Conservation (phyloP, 2,888 invertebrate genomes). For the Alcis repandata region DNA sequence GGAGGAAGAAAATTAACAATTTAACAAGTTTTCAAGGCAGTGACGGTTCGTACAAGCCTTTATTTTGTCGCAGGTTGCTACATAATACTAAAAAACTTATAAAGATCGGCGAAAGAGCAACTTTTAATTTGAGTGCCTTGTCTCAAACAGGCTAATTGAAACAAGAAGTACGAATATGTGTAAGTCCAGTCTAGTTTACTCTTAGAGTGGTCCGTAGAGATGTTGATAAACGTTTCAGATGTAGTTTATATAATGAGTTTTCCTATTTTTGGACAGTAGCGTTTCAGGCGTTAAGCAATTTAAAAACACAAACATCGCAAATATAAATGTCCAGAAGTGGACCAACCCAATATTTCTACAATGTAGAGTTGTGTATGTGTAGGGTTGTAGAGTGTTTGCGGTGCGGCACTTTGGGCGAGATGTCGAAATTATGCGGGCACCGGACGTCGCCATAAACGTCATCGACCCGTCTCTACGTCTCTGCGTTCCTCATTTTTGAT, state of each 20-base stretch:
- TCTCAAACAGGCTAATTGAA: no score
- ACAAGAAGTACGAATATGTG: no score
- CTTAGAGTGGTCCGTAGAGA: no score
- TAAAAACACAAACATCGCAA: background rate
- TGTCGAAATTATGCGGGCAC: slow-evolving; percentile 37
- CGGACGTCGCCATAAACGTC: slow-evolving; percentile 32
- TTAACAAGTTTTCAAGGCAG: slow-evolving; percentile 6
- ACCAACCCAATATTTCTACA: slow-evolving; percentile 4
- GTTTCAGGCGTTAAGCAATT: no score
- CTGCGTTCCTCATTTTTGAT: slow-evolving; percentile 18
- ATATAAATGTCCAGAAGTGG: background rate
- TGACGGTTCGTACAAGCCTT: background rate
- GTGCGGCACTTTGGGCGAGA: slow-evolving; percentile 39
- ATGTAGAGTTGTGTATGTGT: background rate
- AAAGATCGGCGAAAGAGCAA: background rate
- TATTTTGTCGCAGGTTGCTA: background rate
- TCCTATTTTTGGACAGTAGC: no score
- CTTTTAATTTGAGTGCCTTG: background rate
- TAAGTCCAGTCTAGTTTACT: no score
- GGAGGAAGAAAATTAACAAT: slow-evolving; percentile 6
- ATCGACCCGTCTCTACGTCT: slow-evolving; percentile 31
- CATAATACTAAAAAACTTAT: background rate
- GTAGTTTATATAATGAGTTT: no score
- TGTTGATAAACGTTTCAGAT: no score
- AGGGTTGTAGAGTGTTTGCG: slow-evolving; percentile 11